phyloP scores from a whole-genome alignment of 64 coral and sea anemone species.

The Pocillopora verrucosa region DNA sequence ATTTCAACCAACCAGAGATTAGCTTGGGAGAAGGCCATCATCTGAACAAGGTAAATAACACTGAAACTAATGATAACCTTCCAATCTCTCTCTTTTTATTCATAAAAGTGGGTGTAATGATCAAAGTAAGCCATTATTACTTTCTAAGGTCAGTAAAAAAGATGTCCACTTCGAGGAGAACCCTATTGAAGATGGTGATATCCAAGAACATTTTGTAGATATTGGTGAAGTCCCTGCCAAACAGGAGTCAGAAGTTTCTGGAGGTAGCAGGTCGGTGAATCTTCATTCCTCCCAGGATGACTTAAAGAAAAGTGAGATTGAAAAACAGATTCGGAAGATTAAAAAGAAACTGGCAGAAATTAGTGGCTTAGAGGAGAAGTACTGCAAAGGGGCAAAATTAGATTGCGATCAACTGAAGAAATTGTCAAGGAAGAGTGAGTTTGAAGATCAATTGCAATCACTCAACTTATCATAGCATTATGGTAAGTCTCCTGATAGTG shows the following conservation, averaged over 20 bases:
- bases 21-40: slow-evolving; percentile 55
- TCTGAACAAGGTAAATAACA: slow-evolving; percentile 30
- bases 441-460: slow-evolving; percentile 72
- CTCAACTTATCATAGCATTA: slow-evolving; percentile 14
- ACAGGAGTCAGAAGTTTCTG: not conserved
- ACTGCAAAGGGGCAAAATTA: slow-evolving; percentile 55
- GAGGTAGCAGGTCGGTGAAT: not conserved
- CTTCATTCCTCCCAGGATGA: not conserved
- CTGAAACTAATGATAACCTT: not conserved
- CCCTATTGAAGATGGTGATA: not conserved
- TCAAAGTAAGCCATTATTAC: not conserved
- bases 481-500: not conserved
- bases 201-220: slow-evolving; percentile 5
- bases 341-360: slow-evolving; percentile 94
- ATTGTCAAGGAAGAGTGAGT: slow-evolving; percentile 76
- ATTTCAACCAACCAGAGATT: slow-evolving; percentile 55
- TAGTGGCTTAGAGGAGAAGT: slow-evolving; percentile 68
- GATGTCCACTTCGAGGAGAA: not conserved
- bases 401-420: slow-evolving; percentile 98
- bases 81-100: not conserved
- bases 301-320: slow-evolving; percentile 67
- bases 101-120: slow-evolving; percentile 10
- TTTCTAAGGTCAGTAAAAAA: not conserved
- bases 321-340: slow-evolving; percentile 85
- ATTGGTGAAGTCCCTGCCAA: slow-evolving; percentile 7